Evolutionary conservation across 2,113 vertebrate species (phyloP), one percentile per base, ranked within the genome.

Genomic region (Corythoichthys intestinalis): DNA sequence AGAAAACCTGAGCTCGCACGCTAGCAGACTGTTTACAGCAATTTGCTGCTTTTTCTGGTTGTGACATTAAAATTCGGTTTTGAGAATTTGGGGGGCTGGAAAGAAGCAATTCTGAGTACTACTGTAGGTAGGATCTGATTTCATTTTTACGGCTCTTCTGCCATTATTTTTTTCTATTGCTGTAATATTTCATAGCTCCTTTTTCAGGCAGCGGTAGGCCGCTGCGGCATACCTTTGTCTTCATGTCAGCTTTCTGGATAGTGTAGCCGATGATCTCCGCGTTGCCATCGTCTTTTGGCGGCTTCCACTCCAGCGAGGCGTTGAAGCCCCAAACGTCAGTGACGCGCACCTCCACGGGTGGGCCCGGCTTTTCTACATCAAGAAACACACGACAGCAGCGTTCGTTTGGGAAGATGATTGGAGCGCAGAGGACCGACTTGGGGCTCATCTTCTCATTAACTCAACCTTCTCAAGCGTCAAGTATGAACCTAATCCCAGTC

Each of bases 271-370:
- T 93, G 82, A 97, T 89, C 39, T 97, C 95, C 0, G 86, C 87
- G 87, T 97, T 97, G 50, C 95, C 95, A 0, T 93, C 84, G 3
- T 96, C 94, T 69, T 87, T 94, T 17, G 95, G 95, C 1, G 91
- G 93, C 78, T 93, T 90, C 95, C 95, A 97, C 71, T 95, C 93
- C 69, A 97, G 75, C 6, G 94, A 86, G 0, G 93, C 94, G 1
- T 96, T 97, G 62, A 92, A 94, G n/a, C 94, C 94, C 95, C 95
- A 97, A 28, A 97, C 92, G 6, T 96, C 95, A 58, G 91, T 92
- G 71, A 97, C 93, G 2, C 34, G 76, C 54, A 96, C 92, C 0
- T 70, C 75, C 10, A 90, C 47, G 0, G 95, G 85, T 0, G 94
- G 93, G 1, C 94, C 93, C 0, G 95, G 94, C 73, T 93, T 94